These are phyloP conservation scores for Troides helena DNA, from an alignment of 2,888 invertebrate species.

Conservation along the genomic window DNA sequence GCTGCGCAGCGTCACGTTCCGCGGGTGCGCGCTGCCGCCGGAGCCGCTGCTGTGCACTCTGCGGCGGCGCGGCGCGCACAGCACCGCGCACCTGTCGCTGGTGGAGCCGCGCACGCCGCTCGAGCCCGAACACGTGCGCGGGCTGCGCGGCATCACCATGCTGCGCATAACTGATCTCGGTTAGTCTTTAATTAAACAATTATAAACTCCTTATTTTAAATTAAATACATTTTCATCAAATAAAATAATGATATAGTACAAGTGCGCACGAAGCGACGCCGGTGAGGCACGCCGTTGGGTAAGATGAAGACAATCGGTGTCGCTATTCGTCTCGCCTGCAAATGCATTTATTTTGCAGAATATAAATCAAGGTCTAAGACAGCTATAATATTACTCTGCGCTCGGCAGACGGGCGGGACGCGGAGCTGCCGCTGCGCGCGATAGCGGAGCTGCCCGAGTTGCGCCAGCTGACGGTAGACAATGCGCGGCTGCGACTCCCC, in stretches of 20 bases:
- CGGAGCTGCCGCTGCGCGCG: conserved; percentile 30
- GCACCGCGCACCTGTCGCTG: conserved; percentile 4
- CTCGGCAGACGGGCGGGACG: conserved; percentile 16
- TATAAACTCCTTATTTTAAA: no score
- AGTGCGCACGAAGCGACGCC: no score
- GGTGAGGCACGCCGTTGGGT: no score
- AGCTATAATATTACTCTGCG: no score
- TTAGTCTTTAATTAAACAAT: background rate
- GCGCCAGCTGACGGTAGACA: conserved; percentile 22
- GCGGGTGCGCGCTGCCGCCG: conserved; percentile 6
- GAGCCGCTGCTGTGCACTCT: conserved; percentile 18
- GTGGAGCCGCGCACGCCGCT: conserved; percentile 16
- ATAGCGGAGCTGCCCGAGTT: conserved; percentile 30
- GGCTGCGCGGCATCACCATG: conserved; percentile 12
- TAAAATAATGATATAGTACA: no score
- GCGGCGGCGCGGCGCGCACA: conserved; percentile 19
- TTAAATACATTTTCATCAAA: no score
- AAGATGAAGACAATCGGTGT: no score
- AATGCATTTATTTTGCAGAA: no score
- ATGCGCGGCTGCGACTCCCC: conserved; percentile 27
- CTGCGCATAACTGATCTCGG: conserved; percentile 21
- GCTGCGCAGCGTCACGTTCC: conserved; percentile 19
- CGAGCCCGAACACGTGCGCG: conserved; percentile 13
- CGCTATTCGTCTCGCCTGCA: no score
- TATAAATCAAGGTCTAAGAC: no score